phyloP scores from a whole-genome alignment of 2,113 vertebrate species.

The Pristiophorus japonicus region DNA sequence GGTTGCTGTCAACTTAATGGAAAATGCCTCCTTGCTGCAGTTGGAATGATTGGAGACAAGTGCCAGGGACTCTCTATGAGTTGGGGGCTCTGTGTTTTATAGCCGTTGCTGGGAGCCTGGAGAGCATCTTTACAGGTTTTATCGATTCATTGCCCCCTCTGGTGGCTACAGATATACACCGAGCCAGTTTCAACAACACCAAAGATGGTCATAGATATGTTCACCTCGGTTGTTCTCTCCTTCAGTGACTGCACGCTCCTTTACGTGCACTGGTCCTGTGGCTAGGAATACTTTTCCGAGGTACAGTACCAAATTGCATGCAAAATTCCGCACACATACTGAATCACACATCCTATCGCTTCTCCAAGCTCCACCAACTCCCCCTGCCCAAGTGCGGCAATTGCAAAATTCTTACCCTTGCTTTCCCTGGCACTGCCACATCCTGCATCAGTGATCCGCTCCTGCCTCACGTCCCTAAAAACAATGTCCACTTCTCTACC shows the following conservation, averaged over 20 bases:
- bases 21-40: not conserved
- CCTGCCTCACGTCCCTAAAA: not conserved
- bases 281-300: too few species aligned
- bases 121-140: not conserved
- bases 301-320: not conserved
- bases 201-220: not conserved
- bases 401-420: not conserved
- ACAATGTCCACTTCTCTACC: not conserved
- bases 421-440: not conserved
- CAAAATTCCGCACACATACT: not conserved
- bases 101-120: not conserved
- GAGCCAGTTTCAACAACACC: not conserved
- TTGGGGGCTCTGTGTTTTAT: not conserved
- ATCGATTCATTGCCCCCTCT: slow-evolving; percentile 33
- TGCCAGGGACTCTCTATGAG: not conserved
- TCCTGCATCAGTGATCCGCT: not conserved
- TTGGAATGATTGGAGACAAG: not conserved
- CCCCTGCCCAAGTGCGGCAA: not conserved
- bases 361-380: not conserved
- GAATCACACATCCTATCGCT: not conserved
- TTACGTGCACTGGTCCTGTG: not conserved
- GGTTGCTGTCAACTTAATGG: not conserved
- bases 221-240: not conserved
- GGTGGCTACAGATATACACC: not conserved
- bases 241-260: not conserved